phyloP scores from a whole-genome alignment of 2,113 vertebrate genomes.

The Centropus bengalensis region DNA sequence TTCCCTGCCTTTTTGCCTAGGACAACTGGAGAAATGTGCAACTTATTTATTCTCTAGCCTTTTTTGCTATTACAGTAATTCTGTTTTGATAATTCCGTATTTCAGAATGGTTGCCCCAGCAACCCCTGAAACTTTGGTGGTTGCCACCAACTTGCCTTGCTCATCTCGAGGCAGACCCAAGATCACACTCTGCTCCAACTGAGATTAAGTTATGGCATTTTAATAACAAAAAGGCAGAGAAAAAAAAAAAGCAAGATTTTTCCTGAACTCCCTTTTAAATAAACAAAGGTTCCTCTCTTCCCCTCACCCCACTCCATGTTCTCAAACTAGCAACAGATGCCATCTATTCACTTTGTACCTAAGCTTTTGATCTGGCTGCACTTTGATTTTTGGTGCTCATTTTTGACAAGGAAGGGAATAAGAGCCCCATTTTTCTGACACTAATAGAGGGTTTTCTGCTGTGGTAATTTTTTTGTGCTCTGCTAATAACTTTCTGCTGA shows the following conservation, averaged over 20 bases:
- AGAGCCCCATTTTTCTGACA: slow-evolving; percentile 43
- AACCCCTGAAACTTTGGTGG: neutral
- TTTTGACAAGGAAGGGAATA: slow-evolving; percentile 52
- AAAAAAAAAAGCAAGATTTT: neutral
- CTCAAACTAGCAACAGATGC: slow-evolving; percentile 18
- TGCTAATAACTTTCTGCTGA: slow-evolving; percentile 45
- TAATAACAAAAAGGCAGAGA: neutral
- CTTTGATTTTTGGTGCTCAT: slow-evolving; percentile 16
- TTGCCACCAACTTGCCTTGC: neutral
- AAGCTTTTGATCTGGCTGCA: slow-evolving; percentile 32
- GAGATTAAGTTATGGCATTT: neutral
- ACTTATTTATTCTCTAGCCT: neutral
- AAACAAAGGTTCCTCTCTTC: neutral
- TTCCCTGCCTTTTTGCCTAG: slow-evolving; percentile 37
- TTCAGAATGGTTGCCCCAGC: neutral
- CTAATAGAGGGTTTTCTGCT: slow-evolving; percentile 25
- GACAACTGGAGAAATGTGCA: neutral
- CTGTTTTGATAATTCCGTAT: neutral
- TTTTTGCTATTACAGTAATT: neutral
- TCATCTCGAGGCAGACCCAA: neutral
- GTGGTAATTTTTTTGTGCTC: slow-evolving; percentile 26
- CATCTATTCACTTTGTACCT: slow-evolving; percentile 44
- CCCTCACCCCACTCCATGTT: neutral
- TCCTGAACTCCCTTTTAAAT: neutral
- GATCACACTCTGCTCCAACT: neutral